These are phyloP conservation scores for Antedon mediterranea DNA, from an alignment of 53 echinoderm and acorn worm species.

Conservation along the genomic window DNA sequence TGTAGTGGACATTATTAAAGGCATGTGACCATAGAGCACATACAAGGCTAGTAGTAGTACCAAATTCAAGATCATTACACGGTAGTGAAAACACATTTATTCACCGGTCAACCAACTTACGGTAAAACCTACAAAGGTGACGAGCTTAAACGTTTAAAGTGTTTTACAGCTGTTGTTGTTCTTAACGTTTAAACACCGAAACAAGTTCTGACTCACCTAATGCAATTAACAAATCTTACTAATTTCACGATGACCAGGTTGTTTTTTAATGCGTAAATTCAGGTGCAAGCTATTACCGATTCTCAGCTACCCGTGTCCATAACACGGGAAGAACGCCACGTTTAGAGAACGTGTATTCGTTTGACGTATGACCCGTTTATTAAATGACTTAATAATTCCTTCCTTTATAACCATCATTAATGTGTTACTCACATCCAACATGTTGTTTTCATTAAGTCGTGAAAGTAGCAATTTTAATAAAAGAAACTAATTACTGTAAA, in stretches of 20 bases:
- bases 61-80: no score
- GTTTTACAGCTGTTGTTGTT: neutral
- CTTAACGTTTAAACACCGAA: neutral
- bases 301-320: neutral
- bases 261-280: neutral
- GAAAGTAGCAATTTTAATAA: no score
- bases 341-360: neutral
- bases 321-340: neutral
- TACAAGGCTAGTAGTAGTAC: no score
- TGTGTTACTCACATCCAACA: slow-evolving; percentile 1
- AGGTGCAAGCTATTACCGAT: neutral
- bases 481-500: no score
- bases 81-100: no score
- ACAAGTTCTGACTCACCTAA: neutral
- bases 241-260: neutral
- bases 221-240: neutral
- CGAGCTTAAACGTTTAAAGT: no score
- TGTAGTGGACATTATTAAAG: no score
- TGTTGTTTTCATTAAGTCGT: neutral
- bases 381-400: neutral
- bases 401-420: neutral
- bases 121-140: no score
- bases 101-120: no score
- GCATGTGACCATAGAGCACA: no score
- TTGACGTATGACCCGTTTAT: neutral